Evolutionary conservation across 1,140 invertebrate genomes (phyloP).

Genomic region (Apolygus lucorum): DNA sequence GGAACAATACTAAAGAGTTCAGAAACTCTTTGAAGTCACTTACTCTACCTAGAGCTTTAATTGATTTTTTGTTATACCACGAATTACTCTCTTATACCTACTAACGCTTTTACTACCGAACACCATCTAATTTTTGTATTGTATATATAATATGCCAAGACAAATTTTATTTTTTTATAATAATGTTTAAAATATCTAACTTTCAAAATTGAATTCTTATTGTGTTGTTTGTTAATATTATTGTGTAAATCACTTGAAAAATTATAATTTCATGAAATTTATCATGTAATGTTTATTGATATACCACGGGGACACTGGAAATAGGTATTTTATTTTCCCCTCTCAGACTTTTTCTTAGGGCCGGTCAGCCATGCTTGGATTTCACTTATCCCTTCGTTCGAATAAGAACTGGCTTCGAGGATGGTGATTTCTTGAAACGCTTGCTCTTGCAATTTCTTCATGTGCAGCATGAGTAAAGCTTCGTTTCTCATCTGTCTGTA

Average conservation of each 20-base stretch:
- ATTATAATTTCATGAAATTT: no score
- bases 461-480: conserved; percentile 66
- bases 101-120: no score
- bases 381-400: conserved; percentile 55
- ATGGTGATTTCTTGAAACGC: conserved; percentile 54
- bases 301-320: no score
- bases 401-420: conserved; percentile 61
- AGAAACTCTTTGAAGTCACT: background rate
- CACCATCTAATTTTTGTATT: no score
- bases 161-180: no score
- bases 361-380: conserved; percentile 52
- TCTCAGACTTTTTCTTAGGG: background rate
- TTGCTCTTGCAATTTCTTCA: conserved; percentile 53
- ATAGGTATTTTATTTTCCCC: background rate
- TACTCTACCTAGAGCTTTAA: background rate
- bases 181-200: no score
- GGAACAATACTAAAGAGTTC: background rate
- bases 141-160: no score
- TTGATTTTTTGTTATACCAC: background rate
- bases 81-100: background rate
- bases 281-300: no score
- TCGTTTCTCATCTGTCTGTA: conserved; percentile 75
- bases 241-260: no score
- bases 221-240: no score
- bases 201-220: no score